phyloP scores from a whole-genome alignment of 2,113 vertebrate genomes.

The Eulemur rufifrons region DNA sequence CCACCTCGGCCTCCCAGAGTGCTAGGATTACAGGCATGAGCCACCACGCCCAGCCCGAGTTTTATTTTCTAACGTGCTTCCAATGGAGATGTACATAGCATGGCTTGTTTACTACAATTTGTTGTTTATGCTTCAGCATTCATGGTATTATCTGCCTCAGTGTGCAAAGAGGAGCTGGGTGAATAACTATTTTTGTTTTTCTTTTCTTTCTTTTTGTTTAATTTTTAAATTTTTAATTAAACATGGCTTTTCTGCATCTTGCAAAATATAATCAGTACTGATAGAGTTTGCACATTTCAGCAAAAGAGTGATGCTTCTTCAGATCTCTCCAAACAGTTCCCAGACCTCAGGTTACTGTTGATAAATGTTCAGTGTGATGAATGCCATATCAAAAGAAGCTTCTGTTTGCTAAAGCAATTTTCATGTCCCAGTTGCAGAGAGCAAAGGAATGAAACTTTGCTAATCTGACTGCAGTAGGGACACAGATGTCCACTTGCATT shows the following conservation, averaged over 20 bases:
- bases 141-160: not conserved
- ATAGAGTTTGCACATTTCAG: not conserved
- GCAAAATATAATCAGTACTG: not conserved
- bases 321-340: not conserved
- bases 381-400: not conserved
- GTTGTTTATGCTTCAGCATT: not conserved
- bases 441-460: not conserved
- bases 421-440: not conserved
- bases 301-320: not conserved
- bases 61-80: not conserved
- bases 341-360: not conserved
- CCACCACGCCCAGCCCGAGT: not conserved
- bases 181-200: not conserved
- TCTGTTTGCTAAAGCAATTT: not conserved
- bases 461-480: not conserved
- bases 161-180: not conserved
- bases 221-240: not conserved
- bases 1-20: too few relatives aligned
- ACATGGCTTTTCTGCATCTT: not conserved
- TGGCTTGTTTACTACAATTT: conserved; percentile 54
- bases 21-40: too few relatives aligned
- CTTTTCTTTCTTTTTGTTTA: not conserved
- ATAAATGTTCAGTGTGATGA: not conserved
- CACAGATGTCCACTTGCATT: not conserved
- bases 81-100: not conserved